Evolutionary conservation across 2,888 invertebrate genomes (phyloP), one percentile per base, ranked within the genome.

Genomic region (Lasioglossum zephyrum): DNA sequence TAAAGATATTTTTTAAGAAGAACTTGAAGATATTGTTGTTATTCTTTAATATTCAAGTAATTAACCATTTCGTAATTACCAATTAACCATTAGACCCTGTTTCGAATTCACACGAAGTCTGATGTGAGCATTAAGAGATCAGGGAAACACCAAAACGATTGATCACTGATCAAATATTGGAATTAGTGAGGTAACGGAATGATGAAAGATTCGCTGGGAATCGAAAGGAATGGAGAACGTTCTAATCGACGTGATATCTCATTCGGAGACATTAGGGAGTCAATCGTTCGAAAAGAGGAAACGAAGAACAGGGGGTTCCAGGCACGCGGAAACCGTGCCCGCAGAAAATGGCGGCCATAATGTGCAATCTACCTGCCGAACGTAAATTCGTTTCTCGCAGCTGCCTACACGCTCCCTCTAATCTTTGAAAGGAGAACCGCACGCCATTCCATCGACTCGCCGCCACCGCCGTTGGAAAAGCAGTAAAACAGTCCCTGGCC

Each of bases 281-380:
- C 47, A 79, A 79, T 79, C 79, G 77, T 69, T 73, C 36, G 70
- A 82, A 77, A 72, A 77, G 57, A 75, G 76, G 47, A 79, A 80
- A 74, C 53, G 41, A 41, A 44, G 39, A 44, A 39, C 16, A 31
- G 16, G 22, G 36, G 79, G 26, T 76, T 78, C 77, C 78, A 70
- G 77, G 47, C 36, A 75, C 49, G 47, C 74, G 85, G 84, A 79
- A 85, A 83, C 79, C 77, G 39, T 84, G 78, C 57, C 75, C 79
- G 66, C 47, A 53, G 74, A 87, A 79, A 85, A 86, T 74, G 69
- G 53, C 66, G 81, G 69, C 76, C 84, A 60, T 91, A 89, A 91
- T 85, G 91, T 88, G 90, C 85, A 88, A 90, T 90, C 88, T 88
- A 83, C 77, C 86, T 88, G 91, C 84, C 88, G 88, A 90, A 90